phyloP scores from a whole-genome alignment of 2,113 vertebrate species.

The Hyaena hyaena region DNA sequence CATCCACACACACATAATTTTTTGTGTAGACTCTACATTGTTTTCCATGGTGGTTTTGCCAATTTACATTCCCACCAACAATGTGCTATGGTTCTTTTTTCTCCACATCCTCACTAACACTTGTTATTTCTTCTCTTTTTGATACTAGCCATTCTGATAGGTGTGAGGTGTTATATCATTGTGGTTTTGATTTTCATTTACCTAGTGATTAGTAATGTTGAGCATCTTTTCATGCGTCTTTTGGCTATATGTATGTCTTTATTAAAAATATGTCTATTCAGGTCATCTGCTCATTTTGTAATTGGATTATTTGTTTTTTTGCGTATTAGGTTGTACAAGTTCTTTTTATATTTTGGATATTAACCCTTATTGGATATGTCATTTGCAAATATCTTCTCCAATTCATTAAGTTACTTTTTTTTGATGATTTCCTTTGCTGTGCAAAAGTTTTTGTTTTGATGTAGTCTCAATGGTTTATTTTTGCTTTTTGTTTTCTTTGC shows the following conservation, averaged over 20 bases:
- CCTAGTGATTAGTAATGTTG: background rate
- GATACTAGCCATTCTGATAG: background rate
- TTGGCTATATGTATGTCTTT: background rate
- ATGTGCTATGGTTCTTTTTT: background rate
- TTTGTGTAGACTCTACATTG: background rate
- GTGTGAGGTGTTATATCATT: background rate
- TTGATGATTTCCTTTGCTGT: background rate
- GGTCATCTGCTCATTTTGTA: background rate
- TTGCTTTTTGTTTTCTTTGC: background rate
- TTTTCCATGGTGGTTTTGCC: background rate
- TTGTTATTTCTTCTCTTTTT: background rate
- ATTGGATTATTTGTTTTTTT: background rate
- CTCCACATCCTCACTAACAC: background rate
- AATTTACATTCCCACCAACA: background rate
- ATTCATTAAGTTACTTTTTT: background rate
- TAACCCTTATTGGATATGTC: background rate
- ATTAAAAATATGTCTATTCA: background rate
- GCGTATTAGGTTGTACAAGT: background rate
- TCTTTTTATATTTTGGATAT: background rate
- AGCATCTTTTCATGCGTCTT: background rate
- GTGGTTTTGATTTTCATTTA: background rate
- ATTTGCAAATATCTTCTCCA: background rate
- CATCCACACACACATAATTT: background rate
- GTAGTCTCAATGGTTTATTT: background rate
- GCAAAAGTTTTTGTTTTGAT: background rate